Evolutionary conservation across 2,888 invertebrate genomes (phyloP), one percentile per base, ranked within the genome.

Genomic region (Eugnorisma glareosa): DNA sequence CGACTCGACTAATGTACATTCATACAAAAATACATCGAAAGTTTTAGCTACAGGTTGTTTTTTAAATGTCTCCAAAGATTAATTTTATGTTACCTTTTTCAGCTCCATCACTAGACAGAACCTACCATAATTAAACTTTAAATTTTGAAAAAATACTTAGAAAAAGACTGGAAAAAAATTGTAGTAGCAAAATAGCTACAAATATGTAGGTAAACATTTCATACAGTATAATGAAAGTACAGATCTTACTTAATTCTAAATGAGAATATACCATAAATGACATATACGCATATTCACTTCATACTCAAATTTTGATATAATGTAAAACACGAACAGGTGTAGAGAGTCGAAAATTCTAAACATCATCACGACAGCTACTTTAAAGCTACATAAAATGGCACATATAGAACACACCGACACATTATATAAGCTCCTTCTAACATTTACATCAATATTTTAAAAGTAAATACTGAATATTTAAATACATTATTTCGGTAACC

Each of bases 21-120:
- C 90, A 93, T 95, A 95, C 91, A 94, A 95, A 94, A 95, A 94
- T 95, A 94, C 89, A 88, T 90, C 83, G 61, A 88, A 86, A 81
- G 84, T 82, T 88, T 84, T 68, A 80, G 79, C 73, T 88, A 90
- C 72, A 79, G 45, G 61, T 70, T 40, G n/a, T 74, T 63, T 40
- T 66, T 73, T 66, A 54, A 74, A 73, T 75, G 67, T 79, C 8
- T 75, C 67, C 64, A 76, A 75, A 82, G 68, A 21, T 67, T 66
- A 59, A 21, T 82, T 76, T 77, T 51, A 28, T 28, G 37, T 79
- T 40, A 59, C 8, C 54, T 61, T 57, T 75, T 45, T 75, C 35
- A 61, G 3, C 70, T 67, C 18, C 37, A 54, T 45, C 67, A 75
- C 31, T 81, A 54, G 57, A 81, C 13, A 61, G 13, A 40, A 40